Conservation (phyloP, 2,888 invertebrate genomes). For the Rhabditoides inermis region DNA sequence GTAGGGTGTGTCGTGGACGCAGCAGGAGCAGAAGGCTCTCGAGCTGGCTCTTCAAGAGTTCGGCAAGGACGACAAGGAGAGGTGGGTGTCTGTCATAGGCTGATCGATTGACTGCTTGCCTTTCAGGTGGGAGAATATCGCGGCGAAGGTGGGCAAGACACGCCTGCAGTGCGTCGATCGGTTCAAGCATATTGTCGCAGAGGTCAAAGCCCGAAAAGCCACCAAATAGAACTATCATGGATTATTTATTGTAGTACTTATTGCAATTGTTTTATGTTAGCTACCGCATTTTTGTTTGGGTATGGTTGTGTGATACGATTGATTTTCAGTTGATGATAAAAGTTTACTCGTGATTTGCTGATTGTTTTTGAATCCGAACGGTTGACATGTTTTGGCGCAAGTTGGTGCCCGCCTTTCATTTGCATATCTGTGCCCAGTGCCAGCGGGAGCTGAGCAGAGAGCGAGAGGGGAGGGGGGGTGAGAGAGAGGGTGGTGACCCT, state of each 20-base stretch:
- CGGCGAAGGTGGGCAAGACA: conserved; percentile 66
- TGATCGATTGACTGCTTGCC: conserved; percentile 56
- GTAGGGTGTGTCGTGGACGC: no score
- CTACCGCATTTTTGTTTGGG: neutral
- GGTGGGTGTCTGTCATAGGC: conserved; percentile 60
- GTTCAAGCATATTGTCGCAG: conserved; percentile 32
- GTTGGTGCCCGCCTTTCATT: neutral
- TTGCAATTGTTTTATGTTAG: neutral
- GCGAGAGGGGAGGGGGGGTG: neutral
- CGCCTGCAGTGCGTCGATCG: conserved; percentile 30
- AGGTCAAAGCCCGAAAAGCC: conserved; percentile 21
- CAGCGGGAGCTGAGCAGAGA: neutral
- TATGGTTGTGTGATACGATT: no score
- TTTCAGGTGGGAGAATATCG: conserved; percentile 78
- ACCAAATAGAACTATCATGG: no score
- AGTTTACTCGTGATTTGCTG: no score
- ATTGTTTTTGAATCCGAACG: no score
- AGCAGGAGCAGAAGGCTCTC: conserved; percentile 33
- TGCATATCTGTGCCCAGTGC: neutral
- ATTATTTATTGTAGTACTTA: conserved; percentile 3
- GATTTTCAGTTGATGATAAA: no score
- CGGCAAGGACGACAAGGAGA: conserved; percentile 74
- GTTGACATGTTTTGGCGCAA: no score
- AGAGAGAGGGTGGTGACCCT: neutral
- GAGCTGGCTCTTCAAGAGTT: conserved; percentile 60